These are phyloP conservation scores for Drosophila recens DNA, from an alignment of 2,888 invertebrate species.

Conservation along the genomic window DNA sequence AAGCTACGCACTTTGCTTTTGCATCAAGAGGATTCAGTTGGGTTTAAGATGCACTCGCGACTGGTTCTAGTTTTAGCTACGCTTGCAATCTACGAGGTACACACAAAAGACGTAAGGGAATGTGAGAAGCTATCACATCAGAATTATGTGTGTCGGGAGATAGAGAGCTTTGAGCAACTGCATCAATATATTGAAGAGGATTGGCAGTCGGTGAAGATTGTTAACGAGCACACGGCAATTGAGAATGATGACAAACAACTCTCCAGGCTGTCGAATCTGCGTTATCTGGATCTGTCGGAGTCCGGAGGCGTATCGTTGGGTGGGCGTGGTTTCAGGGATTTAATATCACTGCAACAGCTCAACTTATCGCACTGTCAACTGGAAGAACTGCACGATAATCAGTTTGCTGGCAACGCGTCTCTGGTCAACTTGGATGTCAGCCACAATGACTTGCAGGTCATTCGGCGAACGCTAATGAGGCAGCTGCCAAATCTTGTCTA, in stretches of 20 bases:
- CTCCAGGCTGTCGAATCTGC: conserved; percentile 48
- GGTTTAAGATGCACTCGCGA: conserved; percentile 47
- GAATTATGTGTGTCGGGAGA: conserved; percentile 60
- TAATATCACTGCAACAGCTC: conserved; percentile 63
- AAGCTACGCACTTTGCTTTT: conserved; percentile 21
- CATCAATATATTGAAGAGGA: conserved; percentile 29
- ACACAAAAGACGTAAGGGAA: conserved; percentile 56
- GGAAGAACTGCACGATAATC: conserved; percentile 56
- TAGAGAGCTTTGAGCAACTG: conserved; percentile 60
- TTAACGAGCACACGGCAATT: conserved; percentile 56
- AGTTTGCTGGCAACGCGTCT: conserved; percentile 58
- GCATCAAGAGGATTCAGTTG: conserved; percentile 25
- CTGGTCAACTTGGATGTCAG: conserved; percentile 78
- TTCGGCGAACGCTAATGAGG: conserved; percentile 55
- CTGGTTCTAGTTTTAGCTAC: conserved; percentile 25
- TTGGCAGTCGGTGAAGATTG: conserved; percentile 65
- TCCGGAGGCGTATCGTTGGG: conserved; percentile 65
- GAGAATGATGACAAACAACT: conserved; percentile 35
- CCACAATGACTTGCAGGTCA: conserved; percentile 67
- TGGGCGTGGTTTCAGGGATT: conserved; percentile 67
- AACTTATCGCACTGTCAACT: conserved; percentile 76
- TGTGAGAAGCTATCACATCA: conserved; percentile 44
- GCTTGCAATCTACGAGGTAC: conserved; percentile 4
- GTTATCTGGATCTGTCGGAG: conserved; percentile 75
- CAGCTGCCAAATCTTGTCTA: conserved; percentile 67